These are phyloP conservation scores for Spodoptera picta DNA, from an alignment of 2,888 invertebrate species.

Conservation along the genomic window DNA sequence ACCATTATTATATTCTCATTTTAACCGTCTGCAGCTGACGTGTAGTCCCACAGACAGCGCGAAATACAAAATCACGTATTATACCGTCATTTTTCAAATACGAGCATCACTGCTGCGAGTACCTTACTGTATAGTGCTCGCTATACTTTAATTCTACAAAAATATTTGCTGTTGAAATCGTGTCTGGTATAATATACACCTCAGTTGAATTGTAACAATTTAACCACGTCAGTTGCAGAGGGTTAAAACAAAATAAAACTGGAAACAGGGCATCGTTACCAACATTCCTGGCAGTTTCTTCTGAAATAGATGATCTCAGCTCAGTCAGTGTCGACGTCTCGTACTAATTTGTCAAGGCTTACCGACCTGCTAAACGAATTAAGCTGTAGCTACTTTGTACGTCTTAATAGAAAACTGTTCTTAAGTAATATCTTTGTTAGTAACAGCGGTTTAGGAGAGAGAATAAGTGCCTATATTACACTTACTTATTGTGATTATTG, in stretches of 20 bases:
- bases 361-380: conserved; percentile 22
- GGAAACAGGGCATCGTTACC: background rate
- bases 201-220: too few relatives aligned
- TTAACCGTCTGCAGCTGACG: too few relatives aligned
- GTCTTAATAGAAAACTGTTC: conserved; percentile 18
- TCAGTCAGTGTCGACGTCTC: background rate
- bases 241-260: background rate
- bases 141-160: too few relatives aligned
- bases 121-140: too few relatives aligned
- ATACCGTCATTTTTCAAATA: too few relatives aligned
- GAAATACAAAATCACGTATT: too few relatives aligned
- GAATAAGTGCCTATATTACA: conserved; percentile 7
- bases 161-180: too few relatives aligned
- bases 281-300: background rate
- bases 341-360: conserved; percentile 28
- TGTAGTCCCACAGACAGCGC: too few relatives aligned
- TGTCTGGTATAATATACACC: too few relatives aligned
- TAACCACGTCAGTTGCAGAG: too few relatives aligned
- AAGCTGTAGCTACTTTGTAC: conserved; percentile 15
- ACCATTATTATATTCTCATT: background rate
- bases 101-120: too few relatives aligned
- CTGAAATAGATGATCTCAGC: conserved; percentile 5
- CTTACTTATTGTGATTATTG: too few relatives aligned
- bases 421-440: conserved; percentile 32
- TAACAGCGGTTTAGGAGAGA: conserved; percentile 13